These are phyloP conservation scores for Dicranocentrus wangi DNA, from an alignment of 2,888 invertebrate genomes.

Conservation along the genomic window DNA sequence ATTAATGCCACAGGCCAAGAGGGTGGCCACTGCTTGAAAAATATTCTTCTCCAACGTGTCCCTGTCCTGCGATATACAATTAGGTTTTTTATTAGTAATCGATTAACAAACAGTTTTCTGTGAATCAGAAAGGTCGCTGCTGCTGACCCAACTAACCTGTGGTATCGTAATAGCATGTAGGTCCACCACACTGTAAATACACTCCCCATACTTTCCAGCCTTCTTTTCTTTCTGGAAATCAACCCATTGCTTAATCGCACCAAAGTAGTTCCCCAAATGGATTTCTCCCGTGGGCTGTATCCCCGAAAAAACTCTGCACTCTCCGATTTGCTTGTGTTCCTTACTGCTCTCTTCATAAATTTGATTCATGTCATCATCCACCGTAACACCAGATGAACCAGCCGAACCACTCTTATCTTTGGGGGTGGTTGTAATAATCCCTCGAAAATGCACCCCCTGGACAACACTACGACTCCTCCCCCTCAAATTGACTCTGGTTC, in stretches of 20 bases:
- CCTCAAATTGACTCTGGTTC: too few species aligned
- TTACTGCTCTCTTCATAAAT: slow-evolving; percentile 26
- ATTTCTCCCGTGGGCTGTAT: slow-evolving; percentile 96
- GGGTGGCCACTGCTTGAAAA: slow-evolving; percentile 85
- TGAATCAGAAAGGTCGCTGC: too few species aligned
- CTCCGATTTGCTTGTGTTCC: slow-evolving; percentile 32
- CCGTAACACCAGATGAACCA: too few species aligned
- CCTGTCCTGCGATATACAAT: slow-evolving; percentile 80
- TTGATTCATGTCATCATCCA: slow-evolving; percentile 14
- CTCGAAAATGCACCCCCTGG: too few species aligned
- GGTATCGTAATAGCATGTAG: slow-evolving; percentile 92
- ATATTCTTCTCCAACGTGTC: slow-evolving; percentile 80
- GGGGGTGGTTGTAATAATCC: too few species aligned
- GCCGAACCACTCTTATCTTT: too few species aligned
- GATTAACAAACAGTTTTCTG: too few species aligned
- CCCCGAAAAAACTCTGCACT: slow-evolving; percentile 84
- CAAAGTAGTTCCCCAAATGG: slow-evolving; percentile 97
- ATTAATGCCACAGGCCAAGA: slow-evolving; percentile 93
- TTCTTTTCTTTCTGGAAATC: slow-evolving; percentile 82
- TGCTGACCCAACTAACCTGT: slow-evolving; percentile 78
- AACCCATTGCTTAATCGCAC: slow-evolving; percentile 91
- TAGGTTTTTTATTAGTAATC: too few species aligned
- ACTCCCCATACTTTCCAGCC: slow-evolving; percentile 76
- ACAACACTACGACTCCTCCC: too few species aligned
- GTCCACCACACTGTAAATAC: slow-evolving; percentile 90